Evolutionary conservation across 2,888 invertebrate species (phyloP).

Genomic region (Limnephilus lunatus): DNA sequence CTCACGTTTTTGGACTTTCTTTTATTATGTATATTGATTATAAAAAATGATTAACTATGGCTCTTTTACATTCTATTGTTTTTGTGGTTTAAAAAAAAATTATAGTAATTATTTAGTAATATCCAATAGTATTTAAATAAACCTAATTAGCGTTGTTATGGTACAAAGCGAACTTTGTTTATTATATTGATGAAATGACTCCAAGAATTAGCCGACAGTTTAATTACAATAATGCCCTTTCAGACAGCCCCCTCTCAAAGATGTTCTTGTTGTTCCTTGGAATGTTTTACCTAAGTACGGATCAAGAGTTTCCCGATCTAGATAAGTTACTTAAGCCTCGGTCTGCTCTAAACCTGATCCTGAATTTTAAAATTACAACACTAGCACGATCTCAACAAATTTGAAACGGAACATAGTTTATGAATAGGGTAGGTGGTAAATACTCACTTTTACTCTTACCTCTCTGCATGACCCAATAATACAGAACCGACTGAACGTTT

Average conservation of each 20-base stretch:
- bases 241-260: background rate
- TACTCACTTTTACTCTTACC: no score
- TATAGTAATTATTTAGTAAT: no score
- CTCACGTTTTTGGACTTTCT: no score
- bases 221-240: slow-evolving; percentile 8
- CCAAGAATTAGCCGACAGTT: background rate
- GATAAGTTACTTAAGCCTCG: slow-evolving; percentile 14
- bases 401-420: background rate
- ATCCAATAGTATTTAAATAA: background rate
- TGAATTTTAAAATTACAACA: background rate
- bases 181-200: background rate
- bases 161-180: background rate
- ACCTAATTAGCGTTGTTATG: background rate
- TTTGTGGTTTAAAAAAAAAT: no score
- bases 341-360: background rate
- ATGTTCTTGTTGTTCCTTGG: slow-evolving; percentile 7
- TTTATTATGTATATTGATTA: no score
- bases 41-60: no score
- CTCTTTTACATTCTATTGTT: no score
- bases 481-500: no score
- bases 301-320: slow-evolving; percentile 37
- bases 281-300: slow-evolving; percentile 25
- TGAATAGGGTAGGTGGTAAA: no score
- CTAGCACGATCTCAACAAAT: background rate
- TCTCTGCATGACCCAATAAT: no score